Conservation (phyloP, 2,113 vertebrate species). For the Pagrus major region DNA sequence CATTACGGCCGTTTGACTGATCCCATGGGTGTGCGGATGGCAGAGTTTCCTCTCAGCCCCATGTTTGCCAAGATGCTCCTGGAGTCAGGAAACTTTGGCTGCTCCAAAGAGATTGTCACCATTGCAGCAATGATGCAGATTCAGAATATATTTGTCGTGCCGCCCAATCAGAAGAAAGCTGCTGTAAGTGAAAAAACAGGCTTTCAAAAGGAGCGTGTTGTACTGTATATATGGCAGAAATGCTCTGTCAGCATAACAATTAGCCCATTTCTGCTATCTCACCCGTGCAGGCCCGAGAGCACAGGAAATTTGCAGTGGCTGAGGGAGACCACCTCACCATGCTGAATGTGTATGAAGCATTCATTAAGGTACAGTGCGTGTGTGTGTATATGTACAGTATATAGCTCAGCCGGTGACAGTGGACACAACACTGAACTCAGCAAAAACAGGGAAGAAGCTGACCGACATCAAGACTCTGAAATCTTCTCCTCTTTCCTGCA, state of each 20-base stretch:
- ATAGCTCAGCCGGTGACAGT: neutral
- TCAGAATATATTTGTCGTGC: slow-evolving; percentile 94
- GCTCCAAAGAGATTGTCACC: slow-evolving; percentile 96
- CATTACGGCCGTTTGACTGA: slow-evolving; percentile 95
- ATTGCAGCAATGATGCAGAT: slow-evolving; percentile 99
- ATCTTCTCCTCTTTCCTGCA: slow-evolving; percentile 59
- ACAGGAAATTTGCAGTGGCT: slow-evolving; percentile 97
- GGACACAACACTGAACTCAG: slow-evolving; percentile 1
- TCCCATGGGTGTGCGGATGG: slow-evolving; percentile 94
- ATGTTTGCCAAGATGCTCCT: slow-evolving; percentile 99
- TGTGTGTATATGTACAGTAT: neutral
- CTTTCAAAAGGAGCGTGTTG: slow-evolving; percentile 24
- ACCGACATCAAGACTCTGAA: neutral
- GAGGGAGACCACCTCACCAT: slow-evolving; percentile 99
- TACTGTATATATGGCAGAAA: slow-evolving; percentile 21
- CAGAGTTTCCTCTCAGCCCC: slow-evolving; percentile 97
- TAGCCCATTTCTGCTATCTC: slow-evolving; percentile 33
- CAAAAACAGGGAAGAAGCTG: neutral
- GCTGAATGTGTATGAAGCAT: slow-evolving; percentile 98
- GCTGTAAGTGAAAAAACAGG: slow-evolving; percentile 88
- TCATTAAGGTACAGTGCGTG: slow-evolving; percentile 91
- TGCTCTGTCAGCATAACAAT: slow-evolving; percentile 43
- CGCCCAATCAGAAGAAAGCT: slow-evolving; percentile 92
- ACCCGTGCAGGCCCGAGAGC: slow-evolving; percentile 88
- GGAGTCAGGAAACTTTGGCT: slow-evolving; percentile 98